phyloP scores from a whole-genome alignment of 2,113 vertebrate genomes.

The Carollia perspicillata region DNA sequence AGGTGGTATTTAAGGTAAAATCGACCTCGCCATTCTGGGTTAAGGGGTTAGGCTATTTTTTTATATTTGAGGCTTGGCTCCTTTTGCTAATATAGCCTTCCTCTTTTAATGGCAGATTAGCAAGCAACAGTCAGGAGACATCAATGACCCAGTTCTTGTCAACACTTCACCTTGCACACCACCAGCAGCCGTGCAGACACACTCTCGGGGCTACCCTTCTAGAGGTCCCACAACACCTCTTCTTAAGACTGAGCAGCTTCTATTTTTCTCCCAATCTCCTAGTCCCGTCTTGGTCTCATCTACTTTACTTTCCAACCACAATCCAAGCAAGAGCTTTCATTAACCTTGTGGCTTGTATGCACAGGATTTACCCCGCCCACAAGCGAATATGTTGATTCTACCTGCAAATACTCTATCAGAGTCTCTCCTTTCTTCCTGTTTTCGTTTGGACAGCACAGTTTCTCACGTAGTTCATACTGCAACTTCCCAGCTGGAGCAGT shows the following conservation, averaged over 20 bases:
- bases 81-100: not conserved
- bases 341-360: too few species aligned
- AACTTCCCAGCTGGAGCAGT: not conserved
- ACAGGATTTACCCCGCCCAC: not conserved
- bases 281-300: not conserved
- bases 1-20: not conserved
- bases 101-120: not conserved
- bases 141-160: not conserved
- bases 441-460: not conserved
- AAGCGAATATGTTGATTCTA: not conserved
- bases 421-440: not conserved
- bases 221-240: not conserved
- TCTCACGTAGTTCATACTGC: not conserved
- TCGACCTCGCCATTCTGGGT: not conserved
- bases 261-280: not conserved
- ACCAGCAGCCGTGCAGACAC: not conserved
- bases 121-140: not conserved
- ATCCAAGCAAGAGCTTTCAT: not conserved
- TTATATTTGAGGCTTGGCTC: not conserved
- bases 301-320: not conserved
- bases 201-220: not conserved
- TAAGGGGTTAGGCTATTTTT: not conserved
- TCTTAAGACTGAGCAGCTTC: not conserved
- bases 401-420: not conserved
- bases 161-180: not conserved